Conservation (phyloP, 2,888 invertebrate genomes). For the Synergus umbraculus region DNA sequence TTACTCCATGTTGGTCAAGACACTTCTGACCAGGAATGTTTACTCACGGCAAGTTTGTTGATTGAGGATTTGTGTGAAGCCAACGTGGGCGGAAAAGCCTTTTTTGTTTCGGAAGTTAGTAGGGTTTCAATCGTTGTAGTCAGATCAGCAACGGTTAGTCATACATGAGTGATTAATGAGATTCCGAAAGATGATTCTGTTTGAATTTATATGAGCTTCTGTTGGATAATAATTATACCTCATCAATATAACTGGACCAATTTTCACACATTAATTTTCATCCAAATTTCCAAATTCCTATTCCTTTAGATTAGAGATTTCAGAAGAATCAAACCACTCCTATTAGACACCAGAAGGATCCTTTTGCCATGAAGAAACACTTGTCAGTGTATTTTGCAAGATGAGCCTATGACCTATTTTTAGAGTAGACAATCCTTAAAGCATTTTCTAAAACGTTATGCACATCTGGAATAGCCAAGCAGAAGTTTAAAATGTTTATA, state of each 20-base stretch:
- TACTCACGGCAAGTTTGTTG: background rate
- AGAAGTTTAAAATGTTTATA: background rate
- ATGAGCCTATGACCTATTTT: background rate
- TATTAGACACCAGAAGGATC: background rate
- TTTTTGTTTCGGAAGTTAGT: background rate
- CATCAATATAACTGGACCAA: background rate
- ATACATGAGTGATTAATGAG: conserved; percentile 12
- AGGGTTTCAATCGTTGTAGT: background rate
- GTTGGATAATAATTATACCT: background rate
- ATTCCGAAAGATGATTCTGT: conserved; percentile 12
- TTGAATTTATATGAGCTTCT: conserved; percentile 14
- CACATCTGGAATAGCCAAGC: background rate
- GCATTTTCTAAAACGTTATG: background rate
- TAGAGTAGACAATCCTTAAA: background rate
- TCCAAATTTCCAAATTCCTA: background rate
- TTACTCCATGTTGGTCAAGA: background rate
- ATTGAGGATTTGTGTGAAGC: background rate
- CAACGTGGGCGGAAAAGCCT: background rate
- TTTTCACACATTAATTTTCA: background rate
- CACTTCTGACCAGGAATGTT: background rate
- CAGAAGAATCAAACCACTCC: background rate
- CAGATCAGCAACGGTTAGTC: background rate
- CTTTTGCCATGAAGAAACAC: background rate
- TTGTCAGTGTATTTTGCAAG: background rate
- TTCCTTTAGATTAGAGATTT: background rate